Evolutionary conservation across 2,113 vertebrate genomes (phyloP).

Genomic region (Ornithorhynchus anatinus): DNA sequence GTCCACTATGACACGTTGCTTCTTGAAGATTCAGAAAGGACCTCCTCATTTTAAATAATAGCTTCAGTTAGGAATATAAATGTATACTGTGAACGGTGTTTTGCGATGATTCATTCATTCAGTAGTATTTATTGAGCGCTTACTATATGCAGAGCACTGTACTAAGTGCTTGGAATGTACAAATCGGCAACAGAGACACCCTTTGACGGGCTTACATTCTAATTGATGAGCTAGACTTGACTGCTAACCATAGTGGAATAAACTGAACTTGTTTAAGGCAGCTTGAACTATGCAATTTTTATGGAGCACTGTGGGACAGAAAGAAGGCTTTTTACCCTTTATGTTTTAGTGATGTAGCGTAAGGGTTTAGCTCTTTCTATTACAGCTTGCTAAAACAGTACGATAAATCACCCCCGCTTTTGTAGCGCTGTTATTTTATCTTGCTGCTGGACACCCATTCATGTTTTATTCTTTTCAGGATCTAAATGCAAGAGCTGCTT

Average conservation of each 20-base stretch:
- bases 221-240: constrained; percentile 4
- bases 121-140: too few relatives aligned
- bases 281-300: constrained; percentile 22
- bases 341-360: constrained; percentile 56
- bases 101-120: too few relatives aligned
- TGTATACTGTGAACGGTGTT: too few relatives aligned
- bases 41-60: background rate
- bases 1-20: too few relatives aligned
- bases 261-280: constrained; percentile 32
- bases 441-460: constrained; percentile 47
- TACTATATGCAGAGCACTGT: too few relatives aligned
- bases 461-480: constrained; percentile 53
- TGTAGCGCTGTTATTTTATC: constrained; percentile 60
- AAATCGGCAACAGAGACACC: too few relatives aligned
- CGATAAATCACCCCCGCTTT: constrained; percentile 68
- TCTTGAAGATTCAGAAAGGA: constrained; percentile 12
- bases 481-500: background rate
- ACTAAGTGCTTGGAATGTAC: too few relatives aligned
- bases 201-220: too few relatives aligned
- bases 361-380: constrained; percentile 60
- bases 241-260: background rate
- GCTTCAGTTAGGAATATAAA: constrained; percentile 25
- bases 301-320: constrained; percentile 33
- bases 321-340: constrained; percentile 44
- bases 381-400: constrained; percentile 55